Percentiles rank a stretch among this genome's conserved stretches.
Conservation (phyloP, 2,888 invertebrate genomes). For the Drosophila kambysellisi region DNA sequence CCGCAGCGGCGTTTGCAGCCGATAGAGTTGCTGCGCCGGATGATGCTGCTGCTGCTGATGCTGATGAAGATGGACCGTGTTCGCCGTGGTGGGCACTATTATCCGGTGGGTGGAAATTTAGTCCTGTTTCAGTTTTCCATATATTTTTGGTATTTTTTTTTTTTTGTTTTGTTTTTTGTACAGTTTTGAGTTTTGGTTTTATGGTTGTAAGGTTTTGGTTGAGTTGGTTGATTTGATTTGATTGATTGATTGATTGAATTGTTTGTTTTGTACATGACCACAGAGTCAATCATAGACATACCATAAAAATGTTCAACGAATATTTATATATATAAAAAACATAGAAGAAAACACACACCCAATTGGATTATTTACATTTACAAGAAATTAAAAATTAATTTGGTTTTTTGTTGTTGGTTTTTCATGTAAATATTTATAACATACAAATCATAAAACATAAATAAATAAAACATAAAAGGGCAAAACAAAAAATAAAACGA, state of each 20-base stretch:
- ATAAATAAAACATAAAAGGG: constrained; percentile 46
- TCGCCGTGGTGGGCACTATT: constrained; percentile 84
- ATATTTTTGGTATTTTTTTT: constrained; percentile 69
- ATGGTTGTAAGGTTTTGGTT: constrained; percentile 78
- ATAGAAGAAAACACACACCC: constrained; percentile 86
- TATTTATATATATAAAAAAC: constrained; percentile 84
- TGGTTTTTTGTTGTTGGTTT: constrained; percentile 53
- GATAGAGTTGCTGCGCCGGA: constrained; percentile 78
- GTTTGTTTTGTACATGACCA: constrained; percentile 84
- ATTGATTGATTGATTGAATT: constrained; percentile 68
- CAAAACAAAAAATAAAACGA: constrained; percentile 29
- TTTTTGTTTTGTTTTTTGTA: constrained; percentile 67
- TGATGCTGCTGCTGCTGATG: constrained; percentile 70
- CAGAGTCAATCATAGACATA: constrained; percentile 85
- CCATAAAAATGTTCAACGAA: constrained; percentile 85
- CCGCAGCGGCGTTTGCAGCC: constrained; percentile 83
- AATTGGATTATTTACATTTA: constrained; percentile 86
- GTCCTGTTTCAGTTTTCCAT: constrained; percentile 84
- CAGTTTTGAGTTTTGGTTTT: constrained; percentile 80
- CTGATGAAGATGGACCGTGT: constrained; percentile 64
- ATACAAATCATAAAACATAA: constrained; percentile 69
- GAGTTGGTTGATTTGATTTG: constrained; percentile 72
- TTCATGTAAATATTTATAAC: constrained; percentile 71
- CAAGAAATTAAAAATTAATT: constrained; percentile 83
- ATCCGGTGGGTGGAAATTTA: constrained; percentile 85